phyloP scores from a whole-genome alignment of 1,140 invertebrate species.

The Temnothorax longispinosus region DNA sequence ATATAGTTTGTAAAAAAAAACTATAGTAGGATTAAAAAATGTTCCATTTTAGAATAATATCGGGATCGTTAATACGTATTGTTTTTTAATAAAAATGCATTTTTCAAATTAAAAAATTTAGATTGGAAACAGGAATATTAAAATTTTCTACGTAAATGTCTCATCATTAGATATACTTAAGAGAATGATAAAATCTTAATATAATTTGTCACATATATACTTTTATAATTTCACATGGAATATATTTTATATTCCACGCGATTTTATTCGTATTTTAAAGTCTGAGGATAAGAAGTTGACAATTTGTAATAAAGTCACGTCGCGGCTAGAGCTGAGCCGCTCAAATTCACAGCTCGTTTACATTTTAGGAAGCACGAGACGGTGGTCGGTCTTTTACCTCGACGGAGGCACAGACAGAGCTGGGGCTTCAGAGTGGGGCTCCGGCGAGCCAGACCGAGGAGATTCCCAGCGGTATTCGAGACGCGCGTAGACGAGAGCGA shows the following conservation, averaged over 20 bases:
- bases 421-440: constrained; percentile 60
- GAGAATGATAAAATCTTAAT: too few relatives aligned
- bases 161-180: too few relatives aligned
- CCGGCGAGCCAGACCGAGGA: constrained; percentile 49
- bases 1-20: too few relatives aligned
- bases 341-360: background rate
- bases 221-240: too few relatives aligned
- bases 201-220: too few relatives aligned
- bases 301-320: background rate
- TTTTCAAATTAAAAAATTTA: too few relatives aligned
- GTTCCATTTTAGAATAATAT: too few relatives aligned
- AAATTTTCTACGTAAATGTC: too few relatives aligned
- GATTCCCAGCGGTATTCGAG: constrained; percentile 72
- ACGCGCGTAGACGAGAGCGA: constrained; percentile 81
- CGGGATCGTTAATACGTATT: too few relatives aligned
- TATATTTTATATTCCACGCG: background rate
- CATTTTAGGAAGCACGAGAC: constrained; percentile 52
- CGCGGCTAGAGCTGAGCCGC: background rate
- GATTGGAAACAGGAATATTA: too few relatives aligned
- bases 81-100: too few relatives aligned
- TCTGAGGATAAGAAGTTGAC: background rate
- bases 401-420: constrained; percentile 84
- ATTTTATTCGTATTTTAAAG: background rate
- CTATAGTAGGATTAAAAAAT: too few relatives aligned
- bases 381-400: constrained; percentile 79